These are phyloP conservation scores for Pristionchus maxplancki DNA, from an alignment of 2,888 invertebrate species.

Conservation along the genomic window DNA sequence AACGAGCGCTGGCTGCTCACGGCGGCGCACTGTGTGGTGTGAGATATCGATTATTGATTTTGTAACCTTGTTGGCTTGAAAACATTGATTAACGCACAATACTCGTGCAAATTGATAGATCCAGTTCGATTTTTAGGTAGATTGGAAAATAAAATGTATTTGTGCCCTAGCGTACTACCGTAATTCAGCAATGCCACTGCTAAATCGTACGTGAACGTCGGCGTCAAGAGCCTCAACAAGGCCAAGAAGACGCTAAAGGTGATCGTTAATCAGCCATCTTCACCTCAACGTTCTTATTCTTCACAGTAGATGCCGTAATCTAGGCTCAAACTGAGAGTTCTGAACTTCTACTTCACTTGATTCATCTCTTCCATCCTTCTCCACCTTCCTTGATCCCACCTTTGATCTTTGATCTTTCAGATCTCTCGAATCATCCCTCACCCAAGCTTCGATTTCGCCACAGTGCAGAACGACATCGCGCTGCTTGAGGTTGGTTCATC, in stretches of 20 bases:
- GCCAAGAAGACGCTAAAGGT: slow-evolving; percentile 46
- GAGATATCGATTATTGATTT: neutral
- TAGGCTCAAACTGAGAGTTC: neutral
- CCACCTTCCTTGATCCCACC: too few species aligned
- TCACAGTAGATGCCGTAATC: neutral
- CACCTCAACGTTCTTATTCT: neutral
- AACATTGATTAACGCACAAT: too few species aligned
- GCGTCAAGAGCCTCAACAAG: neutral
- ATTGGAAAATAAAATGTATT: too few species aligned
- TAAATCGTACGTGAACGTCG: slow-evolving; percentile 48
- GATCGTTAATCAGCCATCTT: neutral
- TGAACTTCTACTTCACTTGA: neutral
- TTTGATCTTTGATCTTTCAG: neutral
- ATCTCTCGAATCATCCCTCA: slow-evolving; percentile 53
- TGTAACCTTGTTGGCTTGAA: neutral
- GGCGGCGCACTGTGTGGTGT: slow-evolving; percentile 48
- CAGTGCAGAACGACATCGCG: slow-evolving; percentile 62
- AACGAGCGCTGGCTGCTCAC: slow-evolving; percentile 48
- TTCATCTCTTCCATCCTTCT: neutral
- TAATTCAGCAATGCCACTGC: slow-evolving; percentile 28
- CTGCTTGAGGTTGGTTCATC: slow-evolving; percentile 55
- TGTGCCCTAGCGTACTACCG: too few species aligned
- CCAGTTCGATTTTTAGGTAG: too few species aligned
- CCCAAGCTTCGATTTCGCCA: slow-evolving; percentile 57
- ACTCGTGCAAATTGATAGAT: too few species aligned